phyloP scores from a whole-genome alignment of 2,113 vertebrate genomes.

The Lampris megalopsis region DNA sequence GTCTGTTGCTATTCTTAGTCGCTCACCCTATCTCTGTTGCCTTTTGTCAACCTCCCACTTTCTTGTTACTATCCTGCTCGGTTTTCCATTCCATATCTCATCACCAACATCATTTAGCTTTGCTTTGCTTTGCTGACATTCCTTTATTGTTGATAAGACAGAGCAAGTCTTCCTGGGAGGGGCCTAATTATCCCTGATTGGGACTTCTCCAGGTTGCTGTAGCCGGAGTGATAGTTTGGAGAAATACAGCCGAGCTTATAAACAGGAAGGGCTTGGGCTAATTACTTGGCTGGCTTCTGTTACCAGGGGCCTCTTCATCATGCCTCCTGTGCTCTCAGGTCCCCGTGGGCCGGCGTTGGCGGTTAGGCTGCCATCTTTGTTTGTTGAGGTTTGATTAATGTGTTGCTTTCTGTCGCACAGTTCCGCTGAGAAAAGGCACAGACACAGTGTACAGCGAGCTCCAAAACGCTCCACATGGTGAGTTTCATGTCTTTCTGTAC shows the following conservation, averaged over 20 bases:
- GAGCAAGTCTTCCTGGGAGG: constrained; percentile 68
- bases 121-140: constrained; percentile 43
- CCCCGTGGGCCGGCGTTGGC: constrained; percentile 12
- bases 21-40: not conserved
- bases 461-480: constrained; percentile 76
- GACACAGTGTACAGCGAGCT: constrained; percentile 85
- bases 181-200: constrained; percentile 75
- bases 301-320: constrained; percentile 19
- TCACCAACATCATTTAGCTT: not conserved
- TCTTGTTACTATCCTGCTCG: not conserved
- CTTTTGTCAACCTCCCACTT: not conserved
- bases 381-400: constrained; percentile 42
- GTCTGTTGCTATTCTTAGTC: not conserved
- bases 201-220: constrained; percentile 46
- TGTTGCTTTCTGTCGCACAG: constrained; percentile 59
- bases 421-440: constrained; percentile 78
- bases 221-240: constrained; percentile 49
- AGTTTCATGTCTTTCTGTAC: constrained; percentile 34
- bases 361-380: constrained; percentile 16
- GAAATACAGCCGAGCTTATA: constrained; percentile 48
- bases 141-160: constrained; percentile 62
- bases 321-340: constrained; percentile 4
- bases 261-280: constrained; percentile 81
- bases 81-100: not conserved
- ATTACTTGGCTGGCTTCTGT: constrained; percentile 46